phyloP scores from a whole-genome alignment of 2,888 invertebrate genomes.

The Drosophila mayaguana region DNA sequence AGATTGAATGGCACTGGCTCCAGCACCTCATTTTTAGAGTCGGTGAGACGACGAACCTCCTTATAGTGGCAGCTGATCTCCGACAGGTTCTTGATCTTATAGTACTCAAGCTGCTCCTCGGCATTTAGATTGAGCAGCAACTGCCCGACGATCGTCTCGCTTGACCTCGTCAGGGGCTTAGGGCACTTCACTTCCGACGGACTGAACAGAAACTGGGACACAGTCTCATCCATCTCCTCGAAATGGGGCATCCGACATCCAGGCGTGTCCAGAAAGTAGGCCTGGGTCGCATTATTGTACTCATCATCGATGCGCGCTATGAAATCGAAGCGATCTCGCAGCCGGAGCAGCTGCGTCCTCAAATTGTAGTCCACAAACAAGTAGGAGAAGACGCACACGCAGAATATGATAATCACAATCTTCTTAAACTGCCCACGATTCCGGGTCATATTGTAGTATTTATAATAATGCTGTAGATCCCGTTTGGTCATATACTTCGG shows the following conservation, averaged over 20 bases:
- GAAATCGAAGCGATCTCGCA: slow-evolving; percentile 83
- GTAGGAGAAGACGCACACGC: slow-evolving; percentile 83
- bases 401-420: slow-evolving; percentile 79
- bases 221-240: slow-evolving; percentile 80
- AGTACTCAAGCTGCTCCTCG: slow-evolving; percentile 67
- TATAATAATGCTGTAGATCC: slow-evolving; percentile 82
- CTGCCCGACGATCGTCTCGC: slow-evolving; percentile 61
- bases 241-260: slow-evolving; percentile 85
- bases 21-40: slow-evolving; percentile 67
- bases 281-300: slow-evolving; percentile 79
- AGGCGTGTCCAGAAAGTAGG: slow-evolving; percentile 84
- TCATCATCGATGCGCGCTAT: slow-evolving; percentile 81
- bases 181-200: slow-evolving; percentile 74
- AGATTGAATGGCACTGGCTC: slow-evolving; percentile 59
- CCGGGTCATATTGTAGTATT: slow-evolving; percentile 82
- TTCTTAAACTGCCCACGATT: slow-evolving; percentile 81
- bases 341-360: slow-evolving; percentile 78
- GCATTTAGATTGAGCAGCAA: slow-evolving; percentile 77
- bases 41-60: slow-evolving; percentile 74
- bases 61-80: slow-evolving; percentile 79
- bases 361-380: slow-evolving; percentile 84
- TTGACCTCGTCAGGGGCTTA: slow-evolving; percentile 73
- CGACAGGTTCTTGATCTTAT: slow-evolving; percentile 73
- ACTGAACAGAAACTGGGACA: slow-evolving; percentile 81
- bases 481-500: slow-evolving; percentile 84